Percentiles rank a stretch among this genome's conserved stretches.
These are phyloP conservation scores for Mesoligia furuncula DNA, from an alignment of 2,888 invertebrate genomes.

Conservation along the genomic window DNA sequence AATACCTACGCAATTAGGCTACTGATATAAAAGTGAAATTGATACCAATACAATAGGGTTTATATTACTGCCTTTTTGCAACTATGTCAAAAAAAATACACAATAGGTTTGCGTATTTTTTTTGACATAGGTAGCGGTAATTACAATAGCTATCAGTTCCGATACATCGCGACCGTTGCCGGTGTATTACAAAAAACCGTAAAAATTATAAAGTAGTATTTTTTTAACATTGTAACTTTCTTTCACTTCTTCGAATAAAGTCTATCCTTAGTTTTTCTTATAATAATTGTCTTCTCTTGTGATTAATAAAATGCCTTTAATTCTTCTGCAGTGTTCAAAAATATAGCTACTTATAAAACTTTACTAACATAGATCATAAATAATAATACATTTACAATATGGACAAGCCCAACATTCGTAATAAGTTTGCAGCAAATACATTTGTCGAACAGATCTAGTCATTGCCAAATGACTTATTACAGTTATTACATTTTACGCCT, in stretches of 20 bases:
- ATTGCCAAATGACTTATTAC: slow-evolving; percentile 37
- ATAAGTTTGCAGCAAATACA: slow-evolving; percentile 39
- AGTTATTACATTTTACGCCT: slow-evolving; percentile 41
- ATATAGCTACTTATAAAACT: slow-evolving; percentile 52
- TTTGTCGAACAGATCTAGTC: slow-evolving; percentile 47
- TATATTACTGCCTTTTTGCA: too few species aligned
- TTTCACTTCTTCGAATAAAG: slow-evolving; percentile 16
- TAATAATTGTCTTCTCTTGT: slow-evolving; percentile 1
- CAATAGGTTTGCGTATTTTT: not conserved
- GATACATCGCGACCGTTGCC: not conserved
- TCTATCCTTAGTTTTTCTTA: slow-evolving; percentile 20
- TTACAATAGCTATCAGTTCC: not conserved
- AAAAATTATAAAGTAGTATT: slow-evolving; percentile 19
- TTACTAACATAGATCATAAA: slow-evolving; percentile 55
- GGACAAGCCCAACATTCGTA: slow-evolving; percentile 46
- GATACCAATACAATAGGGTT: not conserved
- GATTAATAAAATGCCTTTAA: slow-evolving; percentile 25
- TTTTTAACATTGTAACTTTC: slow-evolving; percentile 25
- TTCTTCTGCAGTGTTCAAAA: slow-evolving; percentile 37
- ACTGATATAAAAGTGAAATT: not conserved
- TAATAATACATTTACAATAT: slow-evolving; percentile 66
- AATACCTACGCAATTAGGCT: not conserved
- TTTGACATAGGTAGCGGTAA: not conserved
- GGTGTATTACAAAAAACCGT: not conserved
- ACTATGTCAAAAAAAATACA: not conserved